Conservation (phyloP, 2,888 invertebrate species). For the Cephus rjabovi region DNA sequence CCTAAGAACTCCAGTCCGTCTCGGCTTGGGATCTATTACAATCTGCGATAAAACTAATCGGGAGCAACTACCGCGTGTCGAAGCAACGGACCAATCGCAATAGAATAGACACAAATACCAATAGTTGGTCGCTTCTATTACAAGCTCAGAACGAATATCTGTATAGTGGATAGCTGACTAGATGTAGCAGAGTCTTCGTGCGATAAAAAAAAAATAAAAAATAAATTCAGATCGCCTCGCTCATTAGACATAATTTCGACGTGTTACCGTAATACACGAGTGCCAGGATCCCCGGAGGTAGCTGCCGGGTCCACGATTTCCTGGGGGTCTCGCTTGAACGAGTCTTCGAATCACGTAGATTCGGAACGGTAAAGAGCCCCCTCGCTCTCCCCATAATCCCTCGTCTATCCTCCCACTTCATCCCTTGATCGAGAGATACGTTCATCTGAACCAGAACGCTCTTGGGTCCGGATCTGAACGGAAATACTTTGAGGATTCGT, state of each 20-base stretch:
- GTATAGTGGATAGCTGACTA: not conserved
- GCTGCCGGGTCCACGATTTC: not conserved
- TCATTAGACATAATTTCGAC: conserved; percentile 2
- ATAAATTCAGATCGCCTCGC: conserved; percentile 3
- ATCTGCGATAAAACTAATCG: conserved; percentile 4
- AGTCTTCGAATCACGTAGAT: conserved; percentile 34
- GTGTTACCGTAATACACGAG: conserved; percentile 2
- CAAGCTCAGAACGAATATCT: not conserved
- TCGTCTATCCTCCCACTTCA: not conserved
- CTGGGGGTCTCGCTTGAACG: conserved; percentile 26
- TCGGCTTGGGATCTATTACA: not conserved
- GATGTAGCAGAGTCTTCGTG: not conserved
- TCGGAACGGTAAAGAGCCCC: conserved; percentile 37
- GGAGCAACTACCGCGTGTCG: conserved; percentile 41
- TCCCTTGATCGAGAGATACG: not conserved
- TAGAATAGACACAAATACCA: not conserved
- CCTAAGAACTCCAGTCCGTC: not conserved
- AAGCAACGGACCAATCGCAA: conserved; percentile 24
- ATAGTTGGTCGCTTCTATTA: not conserved
- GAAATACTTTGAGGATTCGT: not conserved
- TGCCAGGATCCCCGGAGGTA: not conserved
- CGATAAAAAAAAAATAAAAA: not conserved
- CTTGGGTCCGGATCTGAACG: not conserved
- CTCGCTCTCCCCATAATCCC: not conserved
- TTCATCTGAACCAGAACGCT: not conserved